A percentile compares a stretch with the other conserved stretches of the same genome.
phyloP scores from a whole-genome alignment of 2,113 vertebrate species.

The Trematocara zebra region DNA sequence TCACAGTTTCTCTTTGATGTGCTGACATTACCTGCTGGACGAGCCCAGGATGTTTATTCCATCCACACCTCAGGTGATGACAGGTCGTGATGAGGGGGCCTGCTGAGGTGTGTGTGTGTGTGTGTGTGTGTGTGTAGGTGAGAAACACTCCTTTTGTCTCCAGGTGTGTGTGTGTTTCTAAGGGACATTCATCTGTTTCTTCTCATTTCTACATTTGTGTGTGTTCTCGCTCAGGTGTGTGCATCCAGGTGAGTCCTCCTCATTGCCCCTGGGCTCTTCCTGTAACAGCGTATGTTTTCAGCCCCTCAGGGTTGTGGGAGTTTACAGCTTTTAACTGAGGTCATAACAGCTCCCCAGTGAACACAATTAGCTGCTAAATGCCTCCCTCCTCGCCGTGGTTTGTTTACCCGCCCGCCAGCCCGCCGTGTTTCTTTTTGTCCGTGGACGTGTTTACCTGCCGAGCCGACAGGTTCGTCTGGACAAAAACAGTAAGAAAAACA shows the following conservation, averaged over 20 bases:
- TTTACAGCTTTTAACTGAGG: slow-evolving; percentile 56
- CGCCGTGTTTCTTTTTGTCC: slow-evolving; percentile 42
- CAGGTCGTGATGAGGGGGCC: slow-evolving; percentile 42
- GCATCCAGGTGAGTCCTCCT: slow-evolving; percentile 18
- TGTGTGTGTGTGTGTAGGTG: slow-evolving; percentile 30
- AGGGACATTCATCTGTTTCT: slow-evolving; percentile 37
- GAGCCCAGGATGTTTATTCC: slow-evolving; percentile 66
- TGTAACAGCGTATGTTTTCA: slow-evolving; percentile 65
- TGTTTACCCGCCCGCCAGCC: slow-evolving; percentile 47
- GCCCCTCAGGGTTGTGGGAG: slow-evolving; percentile 38
- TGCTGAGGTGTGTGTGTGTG: slow-evolving; percentile 17
- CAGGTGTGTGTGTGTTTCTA: slow-evolving; percentile 26
- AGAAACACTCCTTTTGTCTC: slow-evolving; percentile 65
- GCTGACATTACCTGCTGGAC: slow-evolving; percentile 46
- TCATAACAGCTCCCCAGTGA: slow-evolving; percentile 62
- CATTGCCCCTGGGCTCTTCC: slow-evolving; percentile 71
- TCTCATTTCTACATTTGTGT: neutral
- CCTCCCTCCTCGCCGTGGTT: slow-evolving; percentile 57
- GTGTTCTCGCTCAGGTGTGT: slow-evolving; percentile 2
- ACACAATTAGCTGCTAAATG: slow-evolving; percentile 69
- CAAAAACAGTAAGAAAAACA: neutral
- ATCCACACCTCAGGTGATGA: slow-evolving; percentile 66
- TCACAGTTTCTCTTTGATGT: slow-evolving; percentile 46
- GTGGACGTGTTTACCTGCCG: neutral
- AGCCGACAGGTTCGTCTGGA: neutral